These are phyloP conservation scores for Drosophila nannoptera DNA, from an alignment of 1,140 invertebrate genomes.

Conservation along the genomic window DNA sequence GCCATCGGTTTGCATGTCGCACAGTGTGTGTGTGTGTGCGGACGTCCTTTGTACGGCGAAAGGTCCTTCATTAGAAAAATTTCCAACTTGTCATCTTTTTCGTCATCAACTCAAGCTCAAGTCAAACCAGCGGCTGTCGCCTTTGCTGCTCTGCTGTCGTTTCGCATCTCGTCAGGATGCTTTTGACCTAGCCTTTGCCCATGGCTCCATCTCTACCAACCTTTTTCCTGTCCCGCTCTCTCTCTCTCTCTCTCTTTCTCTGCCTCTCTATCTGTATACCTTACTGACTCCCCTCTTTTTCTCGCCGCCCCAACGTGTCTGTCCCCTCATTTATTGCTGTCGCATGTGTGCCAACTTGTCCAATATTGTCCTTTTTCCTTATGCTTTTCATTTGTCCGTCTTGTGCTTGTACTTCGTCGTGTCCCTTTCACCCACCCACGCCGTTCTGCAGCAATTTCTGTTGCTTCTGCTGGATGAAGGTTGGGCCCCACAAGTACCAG, in stretches of 20 bases:
- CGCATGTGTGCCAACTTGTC: conserved; percentile 59
- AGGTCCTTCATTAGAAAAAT: conserved; percentile 78
- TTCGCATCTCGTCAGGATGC: conserved; percentile 70
- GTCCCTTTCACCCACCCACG: conserved; percentile 18
- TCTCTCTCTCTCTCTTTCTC: neutral
- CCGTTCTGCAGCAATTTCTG: conserved; percentile 49
- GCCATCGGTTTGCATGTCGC: conserved; percentile 27
- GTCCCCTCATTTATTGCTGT: conserved; percentile 18
- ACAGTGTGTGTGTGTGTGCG: conserved; percentile 22
- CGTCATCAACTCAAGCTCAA: conserved; percentile 76
- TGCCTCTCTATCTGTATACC: neutral
- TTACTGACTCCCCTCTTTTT: neutral
- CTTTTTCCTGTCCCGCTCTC: neutral
- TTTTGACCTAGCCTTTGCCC: conserved; percentile 17
- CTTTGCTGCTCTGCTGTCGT: conserved; percentile 55
- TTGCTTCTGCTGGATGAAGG: conserved; percentile 43
- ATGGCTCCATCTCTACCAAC: neutral
- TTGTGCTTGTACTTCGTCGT: conserved; percentile 60
- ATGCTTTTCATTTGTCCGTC: conserved; percentile 73
- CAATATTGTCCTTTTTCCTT: conserved; percentile 76
- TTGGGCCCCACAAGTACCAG: neutral
- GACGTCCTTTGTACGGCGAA: conserved; percentile 64
- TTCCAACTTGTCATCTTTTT: conserved; percentile 77
- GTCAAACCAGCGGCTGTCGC: conserved; percentile 72
- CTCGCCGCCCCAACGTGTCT: neutral